Base-by-base conservation (phyloP, 64 coral and sea anemone species). In the Platygyra sinensis region DNA sequence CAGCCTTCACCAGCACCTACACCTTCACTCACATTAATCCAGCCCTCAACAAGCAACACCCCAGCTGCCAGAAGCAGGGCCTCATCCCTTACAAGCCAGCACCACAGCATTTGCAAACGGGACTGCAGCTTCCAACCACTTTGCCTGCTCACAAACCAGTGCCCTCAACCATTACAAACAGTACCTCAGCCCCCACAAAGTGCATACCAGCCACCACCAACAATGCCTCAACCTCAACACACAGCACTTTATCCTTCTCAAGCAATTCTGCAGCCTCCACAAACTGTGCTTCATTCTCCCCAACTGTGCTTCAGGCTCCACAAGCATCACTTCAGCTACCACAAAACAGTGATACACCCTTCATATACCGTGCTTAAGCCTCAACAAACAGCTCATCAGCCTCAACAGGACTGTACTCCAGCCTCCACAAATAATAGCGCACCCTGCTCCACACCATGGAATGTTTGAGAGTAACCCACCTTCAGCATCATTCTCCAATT, bases 401-500 rank as follows among this genome's bases (percentile, higher is more conserved):
- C 72, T 61, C 30, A 30, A 1, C 73, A 65, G 27, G n/a, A n/a
- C 74, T 30, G 54, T 78, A 20, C 31, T 73, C 33, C 38, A 74
- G 52, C 9, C 72, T 67, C 18, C 28, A 39, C 74, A 77, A 77
- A 42, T 20, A 10, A 19, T 50, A 19, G 5, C 60, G 3, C 18
- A 19, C 22, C 32, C 60, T 5, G 7, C 42, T 65, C 24, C 65
- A 69, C 22, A 24, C 11, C 22, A 24, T 69, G 65, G 65, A 69
- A 7, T n/a, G 22, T 18, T 61, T 83, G 80, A 67, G 8, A 30
- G 74, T 7, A 65, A 31, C 12, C 15, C 61, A 22, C 30, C 80
- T 22, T 12, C 61, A 4, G 16, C 80, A 46, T 10, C 80, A 63
- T 83, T 83, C 5, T 31, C 80, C 80, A 83, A 83, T 83, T 65